phyloP scores from a whole-genome alignment of 92 coral and sea anemone species.

The Umimayanthus chanpuru region DNA sequence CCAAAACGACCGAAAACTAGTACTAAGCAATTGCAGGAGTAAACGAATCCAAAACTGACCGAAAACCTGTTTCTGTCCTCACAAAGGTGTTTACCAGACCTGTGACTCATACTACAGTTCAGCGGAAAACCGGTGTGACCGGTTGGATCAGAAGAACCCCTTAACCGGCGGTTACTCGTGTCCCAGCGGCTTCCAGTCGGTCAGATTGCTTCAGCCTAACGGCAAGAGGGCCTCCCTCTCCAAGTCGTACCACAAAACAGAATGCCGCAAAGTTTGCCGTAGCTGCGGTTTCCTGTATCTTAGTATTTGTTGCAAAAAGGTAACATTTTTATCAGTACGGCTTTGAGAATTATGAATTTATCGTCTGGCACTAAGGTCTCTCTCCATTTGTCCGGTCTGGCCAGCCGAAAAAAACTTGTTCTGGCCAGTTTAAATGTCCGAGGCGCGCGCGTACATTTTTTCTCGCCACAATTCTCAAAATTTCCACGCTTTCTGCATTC shows the following conservation, averaged over 20 bases:
- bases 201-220: slow-evolving; percentile 48
- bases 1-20: too few species aligned
- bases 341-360: too few species aligned
- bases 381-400: too few species aligned
- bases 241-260: slow-evolving; percentile 67
- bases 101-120: slow-evolving; percentile 44
- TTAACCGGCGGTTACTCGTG: slow-evolving; percentile 66
- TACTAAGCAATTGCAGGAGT: too few species aligned
- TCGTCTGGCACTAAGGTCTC: too few species aligned
- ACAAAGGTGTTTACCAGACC: slow-evolving; percentile 57
- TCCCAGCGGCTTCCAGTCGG: slow-evolving; percentile 61
- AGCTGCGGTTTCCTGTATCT: slow-evolving; percentile 70
- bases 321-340: not conserved
- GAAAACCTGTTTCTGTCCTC: not conserved
- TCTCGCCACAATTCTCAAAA: too few species aligned
- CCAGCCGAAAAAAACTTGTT: too few species aligned
- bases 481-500: too few species aligned
- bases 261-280: slow-evolving; percentile 56
- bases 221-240: slow-evolving; percentile 55
- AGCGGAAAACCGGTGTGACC: slow-evolving; percentile 64
- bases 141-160: slow-evolving; percentile 69
- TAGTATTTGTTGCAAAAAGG: slow-evolving; percentile 56
- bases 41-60: not conserved
- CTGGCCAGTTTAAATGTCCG: too few species aligned
- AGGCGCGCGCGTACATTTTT: too few species aligned